These are phyloP conservation scores for Pocillopora verrucosa DNA, from an alignment of 64 coral and sea anemone genomes.

Conservation along the genomic window DNA sequence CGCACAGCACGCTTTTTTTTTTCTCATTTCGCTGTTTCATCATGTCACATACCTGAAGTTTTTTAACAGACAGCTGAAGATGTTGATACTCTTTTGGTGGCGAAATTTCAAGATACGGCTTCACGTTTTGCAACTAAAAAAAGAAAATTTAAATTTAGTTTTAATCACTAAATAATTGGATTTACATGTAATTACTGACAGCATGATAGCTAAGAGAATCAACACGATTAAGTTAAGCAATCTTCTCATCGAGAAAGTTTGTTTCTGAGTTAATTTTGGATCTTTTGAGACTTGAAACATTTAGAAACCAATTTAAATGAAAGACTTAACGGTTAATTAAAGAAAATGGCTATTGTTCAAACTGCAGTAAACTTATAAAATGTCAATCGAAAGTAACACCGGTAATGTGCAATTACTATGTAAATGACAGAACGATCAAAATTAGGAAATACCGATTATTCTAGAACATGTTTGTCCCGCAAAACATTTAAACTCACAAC, in stretches of 20 bases:
- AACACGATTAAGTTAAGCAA: neutral
- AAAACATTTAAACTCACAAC: too few species aligned
- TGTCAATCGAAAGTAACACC: neutral
- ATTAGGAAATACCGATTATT: neutral
- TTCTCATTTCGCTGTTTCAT: neutral
- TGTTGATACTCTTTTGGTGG: conserved; percentile 47
- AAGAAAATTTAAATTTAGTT: neutral
- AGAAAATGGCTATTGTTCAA: too few species aligned
- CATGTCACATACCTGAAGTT: conserved; percentile 44
- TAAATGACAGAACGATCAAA: neutral
- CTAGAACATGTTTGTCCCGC: too few species aligned
- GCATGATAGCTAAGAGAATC: neutral
- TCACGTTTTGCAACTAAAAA: conserved; percentile 62
- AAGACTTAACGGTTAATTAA: too few species aligned
- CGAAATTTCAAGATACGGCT: conserved; percentile 46
- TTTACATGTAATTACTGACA: too few species aligned
- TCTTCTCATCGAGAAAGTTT: neutral
- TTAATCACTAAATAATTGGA: neutral
- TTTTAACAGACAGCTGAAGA: conserved; percentile 50
- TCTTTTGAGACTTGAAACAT: neutral
- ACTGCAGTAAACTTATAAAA: too few species aligned
- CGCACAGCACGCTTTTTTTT: too few species aligned
- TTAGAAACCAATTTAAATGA: neutral
- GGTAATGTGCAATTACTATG: neutral
- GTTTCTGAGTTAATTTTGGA: neutral